Percentiles rank a stretch among this genome's conserved stretches.
Conservation (phyloP, 2,797 vertebrate species). For the Gastrophryne carolinensis region DNA sequence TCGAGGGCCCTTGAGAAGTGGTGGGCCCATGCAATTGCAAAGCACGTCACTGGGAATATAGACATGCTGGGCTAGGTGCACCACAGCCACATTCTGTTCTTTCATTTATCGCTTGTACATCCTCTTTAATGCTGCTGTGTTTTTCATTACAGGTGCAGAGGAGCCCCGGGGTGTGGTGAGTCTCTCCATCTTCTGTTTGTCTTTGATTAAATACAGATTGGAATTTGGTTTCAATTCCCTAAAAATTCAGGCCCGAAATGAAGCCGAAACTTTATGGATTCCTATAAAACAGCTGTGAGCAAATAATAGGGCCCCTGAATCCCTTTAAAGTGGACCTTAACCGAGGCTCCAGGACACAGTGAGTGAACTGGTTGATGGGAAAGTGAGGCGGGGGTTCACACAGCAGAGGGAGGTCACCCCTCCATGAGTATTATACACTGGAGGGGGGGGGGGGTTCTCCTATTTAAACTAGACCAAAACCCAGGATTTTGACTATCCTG, state of each 20-base stretch:
- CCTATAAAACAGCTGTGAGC: too few species aligned
- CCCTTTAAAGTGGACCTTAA: too few species aligned
- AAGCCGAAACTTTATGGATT: background rate
- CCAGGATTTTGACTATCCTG: too few species aligned
- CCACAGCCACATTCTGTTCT: too few species aligned
- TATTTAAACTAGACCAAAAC: too few species aligned
- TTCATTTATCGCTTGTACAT: background rate
- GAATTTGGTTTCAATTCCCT: background rate
- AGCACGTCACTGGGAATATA: background rate
- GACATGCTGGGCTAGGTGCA: background rate
- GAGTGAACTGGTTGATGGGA: too few species aligned
- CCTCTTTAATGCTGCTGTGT: background rate
- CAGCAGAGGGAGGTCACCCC: too few species aligned
- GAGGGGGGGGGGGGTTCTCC: too few species aligned
- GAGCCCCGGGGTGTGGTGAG: background rate
- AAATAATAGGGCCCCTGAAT: too few species aligned
- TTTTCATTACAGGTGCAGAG: background rate
- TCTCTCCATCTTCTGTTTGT: background rate
- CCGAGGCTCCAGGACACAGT: too few species aligned
- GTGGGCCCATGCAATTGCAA: background rate
- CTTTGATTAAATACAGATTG: background rate
- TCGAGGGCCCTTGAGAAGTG: background rate
- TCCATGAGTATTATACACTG: too few species aligned
- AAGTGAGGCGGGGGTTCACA: too few species aligned
- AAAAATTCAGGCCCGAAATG: background rate